Evolutionary conservation across 2,888 invertebrate species (phyloP).

Genomic region (Clepsis dumicolana): DNA sequence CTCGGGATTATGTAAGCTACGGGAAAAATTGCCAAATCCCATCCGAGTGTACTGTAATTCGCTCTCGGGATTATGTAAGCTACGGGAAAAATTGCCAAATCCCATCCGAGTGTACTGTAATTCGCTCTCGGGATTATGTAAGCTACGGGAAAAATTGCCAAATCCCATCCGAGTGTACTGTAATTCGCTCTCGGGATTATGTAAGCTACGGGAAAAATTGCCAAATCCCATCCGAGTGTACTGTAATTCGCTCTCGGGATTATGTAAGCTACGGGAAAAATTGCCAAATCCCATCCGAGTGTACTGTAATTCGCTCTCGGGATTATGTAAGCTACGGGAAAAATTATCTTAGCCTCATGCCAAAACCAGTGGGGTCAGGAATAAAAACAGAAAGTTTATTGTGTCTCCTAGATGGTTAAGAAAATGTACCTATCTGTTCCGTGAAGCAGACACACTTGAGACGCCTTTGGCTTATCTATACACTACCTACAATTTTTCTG

Average conservation of each 20-base stretch:
- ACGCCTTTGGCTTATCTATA: too few species aligned
- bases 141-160: conserved; percentile 29
- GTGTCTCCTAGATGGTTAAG: neutral
- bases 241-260: conserved; percentile 22
- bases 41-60: conserved; percentile 29
- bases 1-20: conserved; percentile 16
- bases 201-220: too few species aligned
- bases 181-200: conserved; percentile 20
- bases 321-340: conserved; percentile 16
- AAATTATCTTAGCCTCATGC: conserved; percentile 17
- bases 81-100: conserved; percentile 34
- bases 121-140: too few species aligned
- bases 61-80: too few species aligned
- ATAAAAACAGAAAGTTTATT: conserved; percentile 7
- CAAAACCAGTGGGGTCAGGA: conserved; percentile 19
- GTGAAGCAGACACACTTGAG: neutral
- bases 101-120: conserved; percentile 29
- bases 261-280: too few species aligned
- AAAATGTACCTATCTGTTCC: neutral
- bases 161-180: conserved; percentile 33
- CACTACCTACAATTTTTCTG: too few species aligned
- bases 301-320: conserved; percentile 17
- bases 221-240: conserved; percentile 36
- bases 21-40: conserved; percentile 32
- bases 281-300: conserved; percentile 36